phyloP scores from a whole-genome alignment of 2,797 vertebrate genomes.

The Sebastes matsubarae region DNA sequence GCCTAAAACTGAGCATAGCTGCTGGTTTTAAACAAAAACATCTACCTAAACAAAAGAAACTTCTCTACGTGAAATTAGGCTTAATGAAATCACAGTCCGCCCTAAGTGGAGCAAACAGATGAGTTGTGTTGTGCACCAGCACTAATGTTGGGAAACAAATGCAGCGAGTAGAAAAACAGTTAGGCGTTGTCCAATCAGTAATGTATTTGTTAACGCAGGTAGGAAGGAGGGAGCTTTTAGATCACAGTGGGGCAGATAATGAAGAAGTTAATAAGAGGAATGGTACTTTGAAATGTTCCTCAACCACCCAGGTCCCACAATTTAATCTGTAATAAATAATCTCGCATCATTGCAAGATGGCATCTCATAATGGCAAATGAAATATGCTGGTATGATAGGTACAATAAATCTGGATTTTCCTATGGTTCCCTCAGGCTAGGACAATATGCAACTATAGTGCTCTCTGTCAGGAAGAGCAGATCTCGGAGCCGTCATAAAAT shows the following conservation, averaged over 20 bases:
- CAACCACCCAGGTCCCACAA: conserved; percentile 97
- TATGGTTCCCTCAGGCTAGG: conserved; percentile 99
- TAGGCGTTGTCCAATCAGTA: conserved; percentile 67
- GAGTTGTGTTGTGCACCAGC: conserved; percentile 30
- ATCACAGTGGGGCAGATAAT: conserved; percentile 95
- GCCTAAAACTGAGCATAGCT: neutral
- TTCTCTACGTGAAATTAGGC: conserved; percentile 40
- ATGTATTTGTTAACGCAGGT: conserved; percentile 77
- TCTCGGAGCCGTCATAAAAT: conserved; percentile 99
- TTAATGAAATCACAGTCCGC: conserved; percentile 44
- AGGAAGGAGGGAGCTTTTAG: conserved; percentile 75
- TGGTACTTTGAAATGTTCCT: conserved; percentile 97
- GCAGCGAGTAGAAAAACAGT: conserved; percentile 66
- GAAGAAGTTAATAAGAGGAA: conserved; percentile 99
- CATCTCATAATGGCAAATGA: conserved; percentile 99
- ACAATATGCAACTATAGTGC: conserved; percentile 99
- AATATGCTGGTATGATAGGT: conserved; percentile 99
- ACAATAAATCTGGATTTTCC: conserved; percentile 99
- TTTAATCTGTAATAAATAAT: conserved; percentile 99
- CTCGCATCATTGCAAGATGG: conserved; percentile 98
- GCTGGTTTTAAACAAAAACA: neutral
- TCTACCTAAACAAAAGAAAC: conserved; percentile 16
- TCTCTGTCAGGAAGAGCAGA: conserved; percentile 99
- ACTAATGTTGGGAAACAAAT: conserved; percentile 65
- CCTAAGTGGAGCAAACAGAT: conserved; percentile 52